Conservation (phyloP, 2,888 invertebrate genomes). For the Drosophila emarginata region DNA sequence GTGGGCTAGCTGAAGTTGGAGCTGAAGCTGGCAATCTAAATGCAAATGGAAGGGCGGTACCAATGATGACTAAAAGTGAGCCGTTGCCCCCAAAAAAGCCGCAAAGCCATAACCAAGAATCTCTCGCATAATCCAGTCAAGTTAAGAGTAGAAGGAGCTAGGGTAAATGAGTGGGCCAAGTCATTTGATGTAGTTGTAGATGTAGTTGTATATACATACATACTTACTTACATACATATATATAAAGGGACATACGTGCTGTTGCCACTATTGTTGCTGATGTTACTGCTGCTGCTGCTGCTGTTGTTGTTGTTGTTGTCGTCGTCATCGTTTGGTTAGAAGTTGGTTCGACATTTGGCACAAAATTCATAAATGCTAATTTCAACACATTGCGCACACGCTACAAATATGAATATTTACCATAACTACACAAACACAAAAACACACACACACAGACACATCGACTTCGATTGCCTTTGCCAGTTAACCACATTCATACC, state of each 20-base stretch:
- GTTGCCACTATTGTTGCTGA: constrained; percentile 5
- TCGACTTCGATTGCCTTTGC: constrained; percentile 48
- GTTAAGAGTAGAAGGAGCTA: constrained; percentile 14
- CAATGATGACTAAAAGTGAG: constrained; percentile 49
- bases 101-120: constrained; percentile 72
- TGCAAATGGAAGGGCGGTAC: constrained; percentile 60
- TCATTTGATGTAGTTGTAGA: constrained; percentile 48
- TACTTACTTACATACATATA: too few species aligned
- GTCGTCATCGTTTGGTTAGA: constrained; percentile 48
- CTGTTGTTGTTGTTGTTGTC: neutral
- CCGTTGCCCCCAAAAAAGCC: constrained; percentile 57
- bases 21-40: constrained; percentile 62
- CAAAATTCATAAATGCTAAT: constrained; percentile 81
- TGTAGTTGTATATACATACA: neutral
- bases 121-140: constrained; percentile 62
- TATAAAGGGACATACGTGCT: constrained; percentile 33
- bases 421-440: constrained; percentile 66
- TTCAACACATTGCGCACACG: constrained; percentile 78
- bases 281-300: neutral
- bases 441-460: constrained; percentile 38
- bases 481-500: constrained; percentile 36
- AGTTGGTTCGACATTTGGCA: constrained; percentile 71
- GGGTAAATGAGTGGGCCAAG: constrained; percentile 47
- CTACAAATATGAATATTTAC: constrained; percentile 78
- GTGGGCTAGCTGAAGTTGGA: neutral